These are phyloP conservation scores for Eolophus roseicapilla DNA, from an alignment of 2,113 vertebrate species.

Conservation along the genomic window DNA sequence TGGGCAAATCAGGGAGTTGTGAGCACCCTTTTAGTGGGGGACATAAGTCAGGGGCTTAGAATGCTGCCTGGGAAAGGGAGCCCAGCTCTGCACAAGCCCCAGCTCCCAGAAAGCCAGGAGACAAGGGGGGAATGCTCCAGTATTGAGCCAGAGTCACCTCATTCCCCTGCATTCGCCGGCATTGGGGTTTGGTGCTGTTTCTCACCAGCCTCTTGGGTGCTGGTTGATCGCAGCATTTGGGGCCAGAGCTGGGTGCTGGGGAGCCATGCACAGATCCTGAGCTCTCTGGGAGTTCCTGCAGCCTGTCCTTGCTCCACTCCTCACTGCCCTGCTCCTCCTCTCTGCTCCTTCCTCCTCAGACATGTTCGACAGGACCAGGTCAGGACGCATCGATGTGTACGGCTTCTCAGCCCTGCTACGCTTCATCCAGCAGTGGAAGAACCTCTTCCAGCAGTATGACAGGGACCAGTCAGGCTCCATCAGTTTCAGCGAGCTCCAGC, in stretches of 20 bases:
- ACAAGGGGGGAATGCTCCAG: neutral
- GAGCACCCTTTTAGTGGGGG: neutral
- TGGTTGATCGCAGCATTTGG: fast-evolving
- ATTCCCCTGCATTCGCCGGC: fast-evolving
- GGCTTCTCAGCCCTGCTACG: conserved; percentile 90
- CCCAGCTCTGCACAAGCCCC: fast-evolving
- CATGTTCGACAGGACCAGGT: conserved; percentile 91
- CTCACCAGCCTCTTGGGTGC: neutral
- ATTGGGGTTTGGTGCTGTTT: fast-evolving
- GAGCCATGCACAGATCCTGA: neutral
- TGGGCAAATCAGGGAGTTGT: neutral
- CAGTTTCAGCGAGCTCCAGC: conserved; percentile 85
- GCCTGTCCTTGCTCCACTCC: neutral
- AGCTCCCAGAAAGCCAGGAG: neutral
- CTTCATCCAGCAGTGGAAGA: conserved; percentile 91
- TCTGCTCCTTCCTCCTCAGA: conserved; percentile 70
- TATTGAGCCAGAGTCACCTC: fast-evolving
- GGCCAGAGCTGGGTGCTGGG: fast-evolving
- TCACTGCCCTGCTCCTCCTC: neutral
- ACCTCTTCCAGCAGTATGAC: conserved; percentile 92
- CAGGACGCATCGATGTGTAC: conserved; percentile 85
- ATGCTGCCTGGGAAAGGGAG: neutral
- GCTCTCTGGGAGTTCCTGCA: neutral
- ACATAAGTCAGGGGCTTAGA: fast-evolving
- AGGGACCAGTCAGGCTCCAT: conserved; percentile 88